Evolutionary conservation across 2,888 invertebrate genomes (phyloP).

Genomic region (Cheilosia variabilis): DNA sequence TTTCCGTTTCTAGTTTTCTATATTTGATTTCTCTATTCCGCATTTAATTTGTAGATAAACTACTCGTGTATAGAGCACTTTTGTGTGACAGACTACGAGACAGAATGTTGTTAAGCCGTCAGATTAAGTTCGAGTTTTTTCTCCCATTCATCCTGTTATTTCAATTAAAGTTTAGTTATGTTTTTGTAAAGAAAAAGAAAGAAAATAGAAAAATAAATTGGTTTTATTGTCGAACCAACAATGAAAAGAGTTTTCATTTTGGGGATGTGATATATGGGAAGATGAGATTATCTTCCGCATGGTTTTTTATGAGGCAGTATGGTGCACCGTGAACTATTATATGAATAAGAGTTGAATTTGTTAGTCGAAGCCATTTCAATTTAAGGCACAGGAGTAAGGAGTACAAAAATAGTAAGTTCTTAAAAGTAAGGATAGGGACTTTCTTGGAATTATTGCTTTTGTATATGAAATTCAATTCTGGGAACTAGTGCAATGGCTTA

Average conservation of each 20-base stretch:
- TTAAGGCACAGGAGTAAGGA: background rate
- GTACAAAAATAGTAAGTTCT: no score
- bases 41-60: conserved; percentile 63
- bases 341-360: no score
- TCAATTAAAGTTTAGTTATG: conserved; percentile 45
- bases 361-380: no score
- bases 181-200: conserved; percentile 10
- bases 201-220: conserved; percentile 12
- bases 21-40: conserved; percentile 14
- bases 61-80: conserved; percentile 6
- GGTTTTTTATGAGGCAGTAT: background rate
- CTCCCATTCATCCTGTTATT: conserved; percentile 25
- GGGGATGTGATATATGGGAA: no score
- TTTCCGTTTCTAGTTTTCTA: conserved; percentile 21
- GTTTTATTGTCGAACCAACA: background rate
- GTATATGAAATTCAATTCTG: no score
- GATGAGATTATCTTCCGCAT: background rate
- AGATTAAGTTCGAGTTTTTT: background rate
- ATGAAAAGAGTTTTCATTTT: background rate
- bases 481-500: no score
- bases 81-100: background rate
- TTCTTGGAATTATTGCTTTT: no score
- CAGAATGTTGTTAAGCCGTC: background rate
- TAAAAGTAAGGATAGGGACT: no score
- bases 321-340: no score